Base-by-base conservation (phyloP, 2,888 invertebrate species). In the Andrena bucephala region DNA sequence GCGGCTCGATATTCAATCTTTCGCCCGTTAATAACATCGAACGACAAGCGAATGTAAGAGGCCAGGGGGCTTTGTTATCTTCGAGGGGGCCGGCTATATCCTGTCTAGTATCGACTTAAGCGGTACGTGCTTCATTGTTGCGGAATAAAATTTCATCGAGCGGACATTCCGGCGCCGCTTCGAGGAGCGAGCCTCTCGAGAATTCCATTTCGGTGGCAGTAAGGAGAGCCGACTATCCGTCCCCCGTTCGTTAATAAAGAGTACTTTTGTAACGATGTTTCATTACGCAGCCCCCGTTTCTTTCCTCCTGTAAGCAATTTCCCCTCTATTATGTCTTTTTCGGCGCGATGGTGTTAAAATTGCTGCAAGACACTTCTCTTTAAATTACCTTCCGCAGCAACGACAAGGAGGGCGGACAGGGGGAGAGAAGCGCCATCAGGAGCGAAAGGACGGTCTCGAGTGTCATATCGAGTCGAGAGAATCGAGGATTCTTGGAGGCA, bases 381-480 rank as follows among this genome's bases (percentile, higher is more conserved):
- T 86, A 89, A 89, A 89, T 89, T 89, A 88, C 87, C 87, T 89
- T 84, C 85, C 70, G 85, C 72, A 65, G 83, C 83, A 83, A 86
- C 81, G 87, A 85, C 80, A 77, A 88, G 84, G 81, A 84, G 87
- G 79, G 62, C 85, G 83, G 79, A 85, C 84, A 83, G 69, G 85
- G 82, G 80, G 87, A 84, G 89, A 84, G 85, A 85, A 42, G 42
- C 42, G 42, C 85, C 84, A 81, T 88, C 83, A 84, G 69, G 85
- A 83, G 77, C 81, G 83, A 89, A 85, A 89, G 85, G 85, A 86
- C 81, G 81, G 85, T 86, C 86, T 88, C 86, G 86, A 89, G 89
- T 89, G 89, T 89, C 87, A 87, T 89, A 86, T 88, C 87, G 88
- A 86, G 89, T 89, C 86, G 89, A 89, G 87, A 89, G 87, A 89